Base-by-base conservation (phyloP, 1,140 invertebrate species). In the Elymnias hypermnestra region DNA sequence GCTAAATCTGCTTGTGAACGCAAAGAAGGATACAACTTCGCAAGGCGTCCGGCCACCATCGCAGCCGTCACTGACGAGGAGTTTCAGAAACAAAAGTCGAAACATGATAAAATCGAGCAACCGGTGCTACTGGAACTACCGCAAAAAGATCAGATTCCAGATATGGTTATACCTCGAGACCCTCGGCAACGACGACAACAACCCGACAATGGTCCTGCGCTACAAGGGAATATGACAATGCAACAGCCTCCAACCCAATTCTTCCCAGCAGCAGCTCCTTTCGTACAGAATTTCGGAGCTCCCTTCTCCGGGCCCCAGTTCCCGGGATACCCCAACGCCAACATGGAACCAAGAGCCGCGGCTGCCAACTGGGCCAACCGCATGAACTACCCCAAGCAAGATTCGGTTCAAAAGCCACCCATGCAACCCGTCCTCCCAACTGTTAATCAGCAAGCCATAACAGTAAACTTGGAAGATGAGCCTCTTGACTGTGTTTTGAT, bases 401-500 rank as follows among this genome's bases (percentile, higher is more conserved):
- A 70, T 38, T 31, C 33, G 13, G 14, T 3, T 1, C 5, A 4
- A 12, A 15, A 15, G 5, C 6, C n/a, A 5, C 13, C 29, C 7
- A 33, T 15, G 29, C 12, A 33, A 15, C 10, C 7, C n/a, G 29
- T 43, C 47, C 52, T 3, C 31, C n/a, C 51, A 33, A 25, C 19
- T 31, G 7, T 5, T 9, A 53, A 58, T 2, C 44, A 48, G 14
- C 53, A 50, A 13, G 50, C 31, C 19, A 49, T 66, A 13, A 56
- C 48, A n/a, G 56, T 62, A 2, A 57, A 75, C 17, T 42, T 65
- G 23, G 72, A 74, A 4, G 68, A 79, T 1, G 73, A 77, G 35
- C 58, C 65, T 0, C 54, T 82, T 0, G 90, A 92, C 56, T 94
- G 92, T 53, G 88, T 95, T 1, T 88, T 92, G 4, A 87, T 97